A percentile compares a stretch with the other conserved stretches of the same genome.
These are phyloP conservation scores for Quiscalus mexicanus DNA, from an alignment of 2,113 vertebrate genomes.

Conservation along the genomic window DNA sequence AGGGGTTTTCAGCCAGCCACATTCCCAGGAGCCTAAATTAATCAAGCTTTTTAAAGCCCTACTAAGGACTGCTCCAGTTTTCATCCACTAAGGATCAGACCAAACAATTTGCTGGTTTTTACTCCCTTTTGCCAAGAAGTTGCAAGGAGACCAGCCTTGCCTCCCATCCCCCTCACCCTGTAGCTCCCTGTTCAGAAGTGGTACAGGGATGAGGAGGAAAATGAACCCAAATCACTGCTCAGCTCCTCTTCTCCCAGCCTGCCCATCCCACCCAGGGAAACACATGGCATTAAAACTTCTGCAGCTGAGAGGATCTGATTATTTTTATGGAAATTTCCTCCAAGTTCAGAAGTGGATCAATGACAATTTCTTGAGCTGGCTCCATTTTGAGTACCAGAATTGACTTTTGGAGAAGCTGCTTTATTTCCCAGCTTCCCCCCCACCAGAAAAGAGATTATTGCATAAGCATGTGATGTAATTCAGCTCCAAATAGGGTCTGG, in stretches of 20 bases:
- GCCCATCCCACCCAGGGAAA: neutral
- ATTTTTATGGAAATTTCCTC: slow-evolving; percentile 63
- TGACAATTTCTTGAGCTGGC: slow-evolving; percentile 55
- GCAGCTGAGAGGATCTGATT: slow-evolving; percentile 24
- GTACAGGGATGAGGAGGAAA: neutral
- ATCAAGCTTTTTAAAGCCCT: neutral
- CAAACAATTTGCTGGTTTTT: neutral
- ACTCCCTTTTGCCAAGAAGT: neutral
- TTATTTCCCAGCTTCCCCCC: slow-evolving; percentile 36
- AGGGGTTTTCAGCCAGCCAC: neutral
- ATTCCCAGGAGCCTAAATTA: neutral
- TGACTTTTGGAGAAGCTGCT: slow-evolving; percentile 53
- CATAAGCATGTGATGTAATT: neutral
- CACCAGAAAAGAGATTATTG: slow-evolving; percentile 38
- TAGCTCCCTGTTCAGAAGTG: neutral
- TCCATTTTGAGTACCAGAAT: slow-evolving; percentile 54
- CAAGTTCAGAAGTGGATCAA: slow-evolving; percentile 58
- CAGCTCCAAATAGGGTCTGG: slow-evolving; percentile 23
- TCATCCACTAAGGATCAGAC: neutral
- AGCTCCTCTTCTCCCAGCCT: neutral
- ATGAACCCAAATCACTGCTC: neutral
- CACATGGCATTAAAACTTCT: accelerated
- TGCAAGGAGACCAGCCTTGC: neutral
- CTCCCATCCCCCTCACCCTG: neutral
- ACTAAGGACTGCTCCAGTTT: neutral